Evolutionary conservation across 2,888 invertebrate genomes (phyloP).

Genomic region (Cantharis nigra): DNA sequence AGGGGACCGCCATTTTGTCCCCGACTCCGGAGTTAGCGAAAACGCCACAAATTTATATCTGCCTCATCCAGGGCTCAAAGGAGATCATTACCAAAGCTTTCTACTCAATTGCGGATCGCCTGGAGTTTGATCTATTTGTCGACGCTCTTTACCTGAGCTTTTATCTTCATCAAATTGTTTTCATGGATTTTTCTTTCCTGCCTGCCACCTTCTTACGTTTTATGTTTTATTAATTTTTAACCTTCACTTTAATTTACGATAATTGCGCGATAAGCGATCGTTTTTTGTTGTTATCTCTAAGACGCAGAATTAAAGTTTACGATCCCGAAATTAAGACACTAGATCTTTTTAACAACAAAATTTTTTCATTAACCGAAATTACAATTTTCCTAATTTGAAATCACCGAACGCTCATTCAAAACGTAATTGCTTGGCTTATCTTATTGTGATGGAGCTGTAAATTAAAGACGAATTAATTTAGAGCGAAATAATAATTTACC

Average conservation of each 20-base stretch:
- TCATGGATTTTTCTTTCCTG: slow-evolving; percentile 32
- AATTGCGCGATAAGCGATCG: neutral
- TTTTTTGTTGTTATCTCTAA: neutral
- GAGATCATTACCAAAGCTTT: slow-evolving; percentile 60
- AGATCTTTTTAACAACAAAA: neutral
- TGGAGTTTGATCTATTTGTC: slow-evolving; percentile 58
- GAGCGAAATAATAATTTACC: neutral
- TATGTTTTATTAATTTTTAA: slow-evolving; percentile 16
- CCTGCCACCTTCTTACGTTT: slow-evolving; percentile 13
- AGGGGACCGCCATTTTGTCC: slow-evolving; percentile 54
- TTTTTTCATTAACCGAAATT: neutral
- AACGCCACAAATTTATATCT: slow-evolving; percentile 59
- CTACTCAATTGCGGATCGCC: slow-evolving; percentile 59
- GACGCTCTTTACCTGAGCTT: slow-evolving; percentile 46
- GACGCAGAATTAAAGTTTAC: neutral
- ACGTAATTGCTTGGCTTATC: neutral
- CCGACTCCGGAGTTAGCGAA: slow-evolving; percentile 53
- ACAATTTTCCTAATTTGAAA: neutral
- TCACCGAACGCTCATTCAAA: neutral
- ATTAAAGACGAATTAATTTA: neutral
- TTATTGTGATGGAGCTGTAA: neutral
- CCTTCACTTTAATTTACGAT: neutral
- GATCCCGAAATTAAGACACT: neutral
- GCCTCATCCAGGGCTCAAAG: slow-evolving; percentile 59
- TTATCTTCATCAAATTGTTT: slow-evolving; percentile 39